Evolutionary conservation across 2,113 vertebrate species (phyloP).

Genomic region (Rhinichthys klamathensis): DNA sequence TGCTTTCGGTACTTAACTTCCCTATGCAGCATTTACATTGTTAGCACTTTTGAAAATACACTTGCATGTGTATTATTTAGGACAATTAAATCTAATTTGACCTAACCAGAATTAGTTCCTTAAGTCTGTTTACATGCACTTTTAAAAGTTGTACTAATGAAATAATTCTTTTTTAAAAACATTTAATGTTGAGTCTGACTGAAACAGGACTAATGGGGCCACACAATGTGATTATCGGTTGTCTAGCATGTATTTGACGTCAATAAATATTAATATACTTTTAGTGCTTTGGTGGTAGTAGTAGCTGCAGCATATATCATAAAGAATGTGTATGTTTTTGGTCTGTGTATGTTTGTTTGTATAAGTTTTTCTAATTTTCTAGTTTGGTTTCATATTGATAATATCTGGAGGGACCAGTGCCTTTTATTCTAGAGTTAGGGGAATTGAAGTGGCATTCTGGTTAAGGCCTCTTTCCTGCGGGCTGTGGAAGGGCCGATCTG

Average conservation of each 20-base stretch:
- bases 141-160: neutral
- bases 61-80: neutral
- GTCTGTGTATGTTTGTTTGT: neutral
- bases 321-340: neutral
- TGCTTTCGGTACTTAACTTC: neutral
- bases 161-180: neutral
- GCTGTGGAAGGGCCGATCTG: conserved; percentile 10
- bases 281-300: neutral
- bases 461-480: conserved; percentile 2
- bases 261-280: neutral
- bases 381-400: neutral
- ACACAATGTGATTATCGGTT: too few relatives aligned
- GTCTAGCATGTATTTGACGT: neutral
- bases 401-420: neutral
- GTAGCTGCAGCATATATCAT: neutral
- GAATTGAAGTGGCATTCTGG: neutral
- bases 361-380: too few relatives aligned
- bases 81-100: neutral
- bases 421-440: neutral
- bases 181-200: neutral
- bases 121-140: neutral
- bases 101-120: neutral
- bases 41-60: neutral
- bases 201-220: too few relatives aligned
- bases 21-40: neutral